Evolutionary conservation across 1,140 invertebrate genomes (phyloP).

Genomic region (Drosophila tristis): DNA sequence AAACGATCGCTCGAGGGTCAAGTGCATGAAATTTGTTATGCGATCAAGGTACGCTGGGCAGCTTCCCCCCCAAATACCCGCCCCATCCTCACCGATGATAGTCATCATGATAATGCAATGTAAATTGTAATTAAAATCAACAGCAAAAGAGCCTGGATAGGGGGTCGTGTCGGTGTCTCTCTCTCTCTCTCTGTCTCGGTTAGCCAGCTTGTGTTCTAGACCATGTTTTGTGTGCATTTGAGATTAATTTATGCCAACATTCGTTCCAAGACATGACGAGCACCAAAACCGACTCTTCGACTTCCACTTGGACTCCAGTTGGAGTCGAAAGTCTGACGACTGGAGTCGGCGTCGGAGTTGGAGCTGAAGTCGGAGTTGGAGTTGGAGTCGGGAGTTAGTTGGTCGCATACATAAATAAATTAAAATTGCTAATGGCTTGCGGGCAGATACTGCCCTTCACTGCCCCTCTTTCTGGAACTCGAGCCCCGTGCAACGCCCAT

Average conservation of each 20-base stretch:
- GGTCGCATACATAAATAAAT: constrained; percentile 80
- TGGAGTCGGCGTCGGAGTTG: constrained; percentile 24
- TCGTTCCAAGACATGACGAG: constrained; percentile 65
- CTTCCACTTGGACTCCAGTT: constrained; percentile 36
- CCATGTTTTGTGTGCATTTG: constrained; percentile 80
- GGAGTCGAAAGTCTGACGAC: neutral
- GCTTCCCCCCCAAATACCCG: too few relatives aligned
- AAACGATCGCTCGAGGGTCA: constrained; percentile 47
- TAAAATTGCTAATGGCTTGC: constrained; percentile 78
- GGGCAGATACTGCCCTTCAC: constrained; percentile 22
- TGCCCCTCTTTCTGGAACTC: constrained; percentile 34
- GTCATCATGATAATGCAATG: constrained; percentile 52
- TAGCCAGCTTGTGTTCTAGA: constrained; percentile 73
- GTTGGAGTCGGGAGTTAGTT: constrained; percentile 42
- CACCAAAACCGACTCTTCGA: constrained; percentile 13
- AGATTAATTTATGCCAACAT: constrained; percentile 83
- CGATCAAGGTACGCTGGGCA: constrained; percentile 23
- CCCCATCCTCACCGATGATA: constrained; percentile 18
- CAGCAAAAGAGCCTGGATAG: constrained; percentile 10
- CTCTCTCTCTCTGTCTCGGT: constrained; percentile 24
- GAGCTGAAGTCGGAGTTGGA: constrained; percentile 14
- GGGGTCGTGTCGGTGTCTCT: neutral
- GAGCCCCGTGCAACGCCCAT: constrained; percentile 64
- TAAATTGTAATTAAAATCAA: constrained; percentile 60
- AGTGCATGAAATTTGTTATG: constrained; percentile 64